Evolutionary conservation across 2,888 invertebrate species (phyloP).

Genomic region (Atethmia centrago): DNA sequence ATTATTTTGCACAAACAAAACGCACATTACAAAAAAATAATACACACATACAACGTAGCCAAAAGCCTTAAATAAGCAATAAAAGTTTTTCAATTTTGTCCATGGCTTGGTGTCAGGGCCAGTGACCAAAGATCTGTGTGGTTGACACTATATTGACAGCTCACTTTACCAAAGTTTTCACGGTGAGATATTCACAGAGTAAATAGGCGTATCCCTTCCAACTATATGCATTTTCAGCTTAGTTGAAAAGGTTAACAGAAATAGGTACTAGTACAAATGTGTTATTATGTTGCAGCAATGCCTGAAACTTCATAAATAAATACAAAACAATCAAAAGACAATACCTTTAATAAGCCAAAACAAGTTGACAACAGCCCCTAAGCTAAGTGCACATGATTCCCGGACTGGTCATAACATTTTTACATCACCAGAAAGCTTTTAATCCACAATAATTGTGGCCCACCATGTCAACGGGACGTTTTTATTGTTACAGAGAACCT

Average conservation of each 20-base stretch:
- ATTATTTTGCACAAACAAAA: too few species aligned
- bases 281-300: too few species aligned
- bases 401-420: slow-evolving; percentile 59
- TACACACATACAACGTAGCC: too few species aligned
- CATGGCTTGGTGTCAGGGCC: too few species aligned
- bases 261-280: neutral
- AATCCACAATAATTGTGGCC: slow-evolving; percentile 61
- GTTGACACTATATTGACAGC: too few species aligned
- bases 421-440: slow-evolving; percentile 56
- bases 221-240: too few species aligned
- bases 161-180: too few species aligned
- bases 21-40: too few species aligned
- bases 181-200: too few species aligned
- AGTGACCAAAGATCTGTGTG: too few species aligned
- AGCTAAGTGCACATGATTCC: slow-evolving; percentile 51
- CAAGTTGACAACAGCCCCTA: slow-evolving; percentile 33
- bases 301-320: neutral
- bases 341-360: slow-evolving; percentile 36
- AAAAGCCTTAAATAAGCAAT: too few species aligned
- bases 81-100: too few species aligned
- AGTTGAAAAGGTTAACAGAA: neutral
- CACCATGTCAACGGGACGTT: slow-evolving; percentile 40
- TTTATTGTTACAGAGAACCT: slow-evolving; percentile 49
- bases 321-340: neutral
- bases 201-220: neutral